Conservation (phyloP, 2,888 invertebrate genomes). For the Cephus runcator region DNA sequence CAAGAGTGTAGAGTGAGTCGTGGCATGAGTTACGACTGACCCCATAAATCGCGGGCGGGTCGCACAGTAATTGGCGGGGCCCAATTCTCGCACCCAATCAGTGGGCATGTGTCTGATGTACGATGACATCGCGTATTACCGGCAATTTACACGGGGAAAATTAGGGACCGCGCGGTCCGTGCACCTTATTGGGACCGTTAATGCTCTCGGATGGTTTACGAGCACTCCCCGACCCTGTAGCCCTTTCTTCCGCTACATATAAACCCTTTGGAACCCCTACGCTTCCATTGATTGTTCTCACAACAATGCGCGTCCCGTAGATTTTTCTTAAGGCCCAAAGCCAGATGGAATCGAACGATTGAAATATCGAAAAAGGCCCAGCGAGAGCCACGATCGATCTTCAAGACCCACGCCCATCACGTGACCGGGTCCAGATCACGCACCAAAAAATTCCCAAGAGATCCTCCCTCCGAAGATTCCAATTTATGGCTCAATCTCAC, state of each 20-base stretch:
- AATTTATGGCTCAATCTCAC: constrained; percentile 2
- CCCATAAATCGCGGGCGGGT: constrained; percentile 57
- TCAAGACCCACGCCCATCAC: neutral
- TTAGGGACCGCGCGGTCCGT: constrained; percentile 36
- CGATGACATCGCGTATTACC: constrained; percentile 58
- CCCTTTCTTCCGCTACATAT: neutral
- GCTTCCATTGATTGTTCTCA: neutral
- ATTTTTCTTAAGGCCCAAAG: neutral
- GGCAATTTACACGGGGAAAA: constrained; percentile 55
- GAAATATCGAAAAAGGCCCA: neutral
- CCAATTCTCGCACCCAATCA: constrained; percentile 62
- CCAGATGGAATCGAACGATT: neutral
- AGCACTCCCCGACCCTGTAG: neutral
- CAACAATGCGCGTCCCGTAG: neutral
- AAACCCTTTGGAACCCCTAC: neutral
- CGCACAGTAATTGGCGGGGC: constrained; percentile 57
- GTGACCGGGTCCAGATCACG: neutral
- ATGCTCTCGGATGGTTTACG: constrained; percentile 22
- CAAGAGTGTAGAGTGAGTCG: constrained; percentile 22
- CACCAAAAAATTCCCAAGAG: neutral
- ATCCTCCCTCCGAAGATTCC: neutral
- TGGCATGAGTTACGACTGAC: constrained; percentile 57
- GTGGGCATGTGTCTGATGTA: constrained; percentile 46
- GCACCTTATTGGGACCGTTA: neutral
- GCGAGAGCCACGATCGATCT: neutral